Percentiles rank a stretch among this genome's conserved stretches.
phyloP scores from a whole-genome alignment of 2,797 vertebrate genomes.

The Dermochelys coriacea region DNA sequence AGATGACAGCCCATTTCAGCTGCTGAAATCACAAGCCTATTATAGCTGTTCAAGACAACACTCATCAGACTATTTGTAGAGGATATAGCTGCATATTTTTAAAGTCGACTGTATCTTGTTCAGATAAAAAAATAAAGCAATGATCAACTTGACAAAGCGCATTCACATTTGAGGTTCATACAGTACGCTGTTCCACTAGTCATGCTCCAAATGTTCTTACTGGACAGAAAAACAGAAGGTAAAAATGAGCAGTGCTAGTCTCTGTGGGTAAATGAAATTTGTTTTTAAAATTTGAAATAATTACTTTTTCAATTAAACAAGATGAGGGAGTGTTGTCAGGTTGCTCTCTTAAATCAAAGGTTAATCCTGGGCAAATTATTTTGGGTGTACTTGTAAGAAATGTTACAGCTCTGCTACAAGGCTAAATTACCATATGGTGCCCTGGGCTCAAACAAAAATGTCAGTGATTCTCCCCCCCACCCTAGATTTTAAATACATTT shows the following conservation, averaged over 20 bases:
- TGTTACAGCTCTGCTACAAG: background rate
- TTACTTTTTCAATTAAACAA: constrained; percentile 44
- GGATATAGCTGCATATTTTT: background rate
- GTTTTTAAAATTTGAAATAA: constrained; percentile 36
- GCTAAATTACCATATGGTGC: background rate
- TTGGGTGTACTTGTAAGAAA: background rate
- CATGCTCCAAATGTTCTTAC: background rate
- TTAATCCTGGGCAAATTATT: background rate
- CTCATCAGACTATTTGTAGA: background rate
- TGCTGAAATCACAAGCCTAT: background rate
- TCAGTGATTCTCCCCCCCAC: background rate
- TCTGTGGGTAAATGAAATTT: constrained; percentile 18
- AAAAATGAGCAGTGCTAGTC: constrained; percentile 31
- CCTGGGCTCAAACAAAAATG: background rate
- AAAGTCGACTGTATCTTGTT: background rate
- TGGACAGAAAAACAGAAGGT: constrained; percentile 43
- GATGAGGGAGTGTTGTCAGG: background rate
- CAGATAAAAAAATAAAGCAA: background rate
- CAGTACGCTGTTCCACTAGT: background rate
- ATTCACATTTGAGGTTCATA: background rate
- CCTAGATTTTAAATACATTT: constrained; percentile 12
- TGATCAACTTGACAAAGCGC: background rate
- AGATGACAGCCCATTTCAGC: background rate
- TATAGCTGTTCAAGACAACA: background rate
- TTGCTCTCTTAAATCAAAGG: constrained; percentile 4